Evolutionary conservation across 2,113 vertebrate genomes (phyloP), one percentile per base, ranked within the genome.

Genomic region (Clinocottus analis): DNA sequence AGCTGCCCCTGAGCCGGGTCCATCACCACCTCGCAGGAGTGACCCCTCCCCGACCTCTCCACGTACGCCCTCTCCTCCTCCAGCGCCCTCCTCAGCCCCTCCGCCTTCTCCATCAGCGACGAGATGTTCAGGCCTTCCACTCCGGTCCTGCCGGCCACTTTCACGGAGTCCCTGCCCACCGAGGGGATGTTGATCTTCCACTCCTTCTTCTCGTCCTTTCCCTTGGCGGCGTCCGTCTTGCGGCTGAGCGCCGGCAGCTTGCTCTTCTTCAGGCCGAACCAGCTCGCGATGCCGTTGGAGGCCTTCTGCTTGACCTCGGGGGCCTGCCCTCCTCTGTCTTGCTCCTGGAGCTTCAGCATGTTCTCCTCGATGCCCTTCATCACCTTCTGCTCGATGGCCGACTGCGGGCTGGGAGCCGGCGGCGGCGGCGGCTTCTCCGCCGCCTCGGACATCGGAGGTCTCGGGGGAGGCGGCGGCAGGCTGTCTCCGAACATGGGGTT

Each of bases 311-410:
- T 99, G 23, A 94, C 94, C 83, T 98, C 98, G 0, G 78, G 56
- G 0, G 60, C 35, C 0, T 92, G 96, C 0, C 43, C 85, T 7
- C 92, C 92, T 47, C 95, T 83, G 70, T 97, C 97, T 92, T 97
- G 97, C 82, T 96, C 96, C 89, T 97, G 96, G 21, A 97, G 95
- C 75, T 97, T 95, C 72, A 98, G 91, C 92, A 98, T 91, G 1
- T 98, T 99, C 91, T 98, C 98, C 93, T 98, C 96, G 0, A 99
- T 99, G 81, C 97, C 98, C 71, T 98, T 98, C 98, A 99, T 99
- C 79, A 99, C 98, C 88, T 99, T 99, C 92, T 99, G 97, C 91
- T 99, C 98, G 1, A 99, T 99, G 87, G 97, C 96, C 0, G 97
- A 98, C 9, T 97, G 96, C 0, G 79, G 92, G 45, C 12, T 90